A percentile compares a stretch with the other conserved stretches of the same genome.
Evolutionary conservation across 2,113 vertebrate genomes (phyloP).

Genomic region (Chlorodrepanis virens): DNA sequence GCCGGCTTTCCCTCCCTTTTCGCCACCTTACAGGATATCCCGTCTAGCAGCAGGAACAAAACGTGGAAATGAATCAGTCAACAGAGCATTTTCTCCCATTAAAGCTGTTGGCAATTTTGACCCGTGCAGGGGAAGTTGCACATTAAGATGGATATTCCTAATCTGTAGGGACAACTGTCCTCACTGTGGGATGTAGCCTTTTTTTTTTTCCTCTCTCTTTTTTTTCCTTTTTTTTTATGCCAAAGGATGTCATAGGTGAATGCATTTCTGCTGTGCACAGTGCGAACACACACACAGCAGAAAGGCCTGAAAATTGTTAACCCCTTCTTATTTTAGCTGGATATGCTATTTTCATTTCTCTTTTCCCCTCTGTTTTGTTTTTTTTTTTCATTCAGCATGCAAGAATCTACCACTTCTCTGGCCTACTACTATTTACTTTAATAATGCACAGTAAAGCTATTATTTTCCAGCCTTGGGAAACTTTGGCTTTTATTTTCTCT

Average conservation of each 20-base stretch:
- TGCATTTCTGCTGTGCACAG: constrained; percentile 41
- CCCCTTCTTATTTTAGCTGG: constrained; percentile 21
- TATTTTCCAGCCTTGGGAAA: constrained; percentile 34
- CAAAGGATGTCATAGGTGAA: constrained; percentile 69
- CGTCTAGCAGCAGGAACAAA: constrained; percentile 82
- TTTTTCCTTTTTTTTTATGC: not conserved
- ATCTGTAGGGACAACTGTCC: constrained; percentile 65
- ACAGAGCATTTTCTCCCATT: constrained; percentile 80
- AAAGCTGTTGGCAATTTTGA: constrained; percentile 75
- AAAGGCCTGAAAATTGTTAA: constrained; percentile 43
- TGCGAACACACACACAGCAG: constrained; percentile 35
- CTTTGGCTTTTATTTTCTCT: constrained; percentile 37
- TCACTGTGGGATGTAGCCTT: constrained; percentile 43
- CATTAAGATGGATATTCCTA: constrained; percentile 74
- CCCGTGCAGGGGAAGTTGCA: constrained; percentile 75
- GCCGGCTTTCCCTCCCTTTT: constrained; percentile 72
- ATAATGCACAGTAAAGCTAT: constrained; percentile 22
- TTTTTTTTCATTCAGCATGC: not conserved
- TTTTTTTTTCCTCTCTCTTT: not conserved
- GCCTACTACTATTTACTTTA: constrained; percentile 11
- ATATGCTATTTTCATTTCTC: not conserved
- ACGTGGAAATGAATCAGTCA: constrained; percentile 84
- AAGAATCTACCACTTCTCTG: not conserved
- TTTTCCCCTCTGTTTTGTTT: not conserved
- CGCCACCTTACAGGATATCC: constrained; percentile 81